These are phyloP conservation scores for Ochropleura leucogaster DNA, from an alignment of 2,888 invertebrate species.

Conservation along the genomic window DNA sequence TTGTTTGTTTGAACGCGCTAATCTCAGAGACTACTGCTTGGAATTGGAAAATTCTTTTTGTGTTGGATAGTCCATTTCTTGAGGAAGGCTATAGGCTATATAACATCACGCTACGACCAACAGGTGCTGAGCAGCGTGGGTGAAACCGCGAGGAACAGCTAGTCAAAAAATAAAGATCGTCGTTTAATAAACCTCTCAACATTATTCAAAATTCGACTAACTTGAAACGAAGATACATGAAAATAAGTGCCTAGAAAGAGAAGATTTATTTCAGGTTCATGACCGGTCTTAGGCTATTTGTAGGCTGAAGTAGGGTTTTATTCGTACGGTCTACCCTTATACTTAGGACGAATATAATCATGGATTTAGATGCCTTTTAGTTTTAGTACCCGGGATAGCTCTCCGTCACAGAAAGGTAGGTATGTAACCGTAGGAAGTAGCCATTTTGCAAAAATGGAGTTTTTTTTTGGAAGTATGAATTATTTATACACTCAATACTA, in stretches of 20 bases:
- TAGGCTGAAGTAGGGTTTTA: conserved; percentile 45
- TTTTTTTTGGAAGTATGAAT: too few relatives aligned
- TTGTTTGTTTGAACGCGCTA: too few relatives aligned
- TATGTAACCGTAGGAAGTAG: neutral
- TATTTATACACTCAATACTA: too few relatives aligned
- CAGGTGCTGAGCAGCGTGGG: too few relatives aligned
- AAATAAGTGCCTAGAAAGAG: conserved; percentile 34
- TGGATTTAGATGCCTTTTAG: conserved; percentile 50
- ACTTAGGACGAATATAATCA: conserved; percentile 52
- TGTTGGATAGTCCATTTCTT: too few relatives aligned
- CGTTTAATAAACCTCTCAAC: neutral
- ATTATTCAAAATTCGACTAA: neutral
- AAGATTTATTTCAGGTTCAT: conserved; percentile 51
- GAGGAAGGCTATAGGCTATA: too few relatives aligned
- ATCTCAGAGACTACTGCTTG: too few relatives aligned
- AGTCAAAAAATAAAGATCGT: too few relatives aligned
- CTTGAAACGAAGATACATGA: conserved; percentile 24
- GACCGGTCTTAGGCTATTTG: conserved; percentile 45
- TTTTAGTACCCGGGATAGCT: conserved; percentile 37
- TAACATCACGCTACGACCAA: too few relatives aligned
- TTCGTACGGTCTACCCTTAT: conserved; percentile 49
- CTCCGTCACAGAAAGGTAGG: conserved; percentile 36
- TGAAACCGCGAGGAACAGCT: too few relatives aligned
- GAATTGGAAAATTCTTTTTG: too few relatives aligned
- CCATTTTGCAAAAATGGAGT: neutral